Evolutionary conservation across 1,140 invertebrate genomes (phyloP).

Genomic region (Drosophila cardini): DNA sequence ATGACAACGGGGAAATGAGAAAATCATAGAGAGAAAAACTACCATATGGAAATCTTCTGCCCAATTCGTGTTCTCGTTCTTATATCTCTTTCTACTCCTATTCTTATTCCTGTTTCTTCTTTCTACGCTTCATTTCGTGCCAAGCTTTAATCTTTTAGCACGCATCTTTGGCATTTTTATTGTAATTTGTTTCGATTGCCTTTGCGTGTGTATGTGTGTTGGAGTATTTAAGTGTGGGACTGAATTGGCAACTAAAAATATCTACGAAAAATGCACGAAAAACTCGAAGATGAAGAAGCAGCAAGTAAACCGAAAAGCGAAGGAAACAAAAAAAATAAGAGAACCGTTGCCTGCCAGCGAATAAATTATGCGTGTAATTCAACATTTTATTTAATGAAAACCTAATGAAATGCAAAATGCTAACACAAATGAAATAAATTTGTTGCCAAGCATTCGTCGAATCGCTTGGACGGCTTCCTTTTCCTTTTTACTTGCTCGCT

Average conservation of each 20-base stretch:
- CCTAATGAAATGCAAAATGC: conserved; percentile 84
- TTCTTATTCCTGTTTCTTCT: conserved; percentile 11
- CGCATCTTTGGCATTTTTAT: conserved; percentile 82
- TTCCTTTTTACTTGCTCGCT: conserved; percentile 2
- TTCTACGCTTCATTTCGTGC: conserved; percentile 73
- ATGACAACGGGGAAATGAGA: conserved; percentile 2
- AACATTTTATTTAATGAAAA: conserved; percentile 84
- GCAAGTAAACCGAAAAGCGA: too few relatives aligned
- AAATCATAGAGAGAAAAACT: conserved; percentile 23
- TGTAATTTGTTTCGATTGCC: conserved; percentile 81
- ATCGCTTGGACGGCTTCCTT: conserved; percentile 40
- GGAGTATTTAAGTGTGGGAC: background rate
- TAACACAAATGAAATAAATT: conserved; percentile 84
- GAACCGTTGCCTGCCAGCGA: conserved; percentile 54
- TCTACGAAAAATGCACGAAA: conserved; percentile 32
- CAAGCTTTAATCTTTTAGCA: conserved; percentile 81
- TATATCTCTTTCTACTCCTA: background rate
- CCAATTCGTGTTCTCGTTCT: conserved; percentile 5
- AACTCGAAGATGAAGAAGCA: conserved; percentile 8
- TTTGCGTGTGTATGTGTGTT: conserved; percentile 42
- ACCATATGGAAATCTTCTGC: conserved; percentile 67
- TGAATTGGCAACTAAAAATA: conserved; percentile 15
- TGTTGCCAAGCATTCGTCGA: conserved; percentile 56
- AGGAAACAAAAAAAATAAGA: background rate
- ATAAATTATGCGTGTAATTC: conserved; percentile 84